These are phyloP conservation scores for Strigamia transsilvanica DNA, from an alignment of 2,888 invertebrate species.

Conservation along the genomic window DNA sequence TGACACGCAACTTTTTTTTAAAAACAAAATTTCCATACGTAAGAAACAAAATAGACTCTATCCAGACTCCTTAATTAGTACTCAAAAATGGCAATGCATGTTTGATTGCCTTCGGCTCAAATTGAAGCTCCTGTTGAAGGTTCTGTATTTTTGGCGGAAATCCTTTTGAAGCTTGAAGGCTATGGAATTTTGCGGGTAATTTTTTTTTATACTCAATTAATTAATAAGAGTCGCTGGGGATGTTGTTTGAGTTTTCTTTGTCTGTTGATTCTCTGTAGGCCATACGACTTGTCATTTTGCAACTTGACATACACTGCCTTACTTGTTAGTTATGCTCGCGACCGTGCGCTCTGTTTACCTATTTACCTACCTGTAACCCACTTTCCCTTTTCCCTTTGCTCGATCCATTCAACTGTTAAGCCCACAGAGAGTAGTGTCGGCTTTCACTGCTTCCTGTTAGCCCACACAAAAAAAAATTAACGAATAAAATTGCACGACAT, in stretches of 20 bases:
- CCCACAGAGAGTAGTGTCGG: background rate
- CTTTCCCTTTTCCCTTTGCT: slow-evolving; percentile 11
- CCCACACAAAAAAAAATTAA: background rate
- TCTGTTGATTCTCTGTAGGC: no score
- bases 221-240: background rate
- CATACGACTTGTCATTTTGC: background rate
- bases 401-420: background rate
- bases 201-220: background rate
- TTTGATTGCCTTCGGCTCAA: no score
- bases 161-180: no score
- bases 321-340: background rate
- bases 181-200: no score
- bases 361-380: slow-evolving; percentile 1
- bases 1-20: background rate
- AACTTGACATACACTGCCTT: background rate
- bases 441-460: background rate
- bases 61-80: no score
- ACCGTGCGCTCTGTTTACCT: slow-evolving; percentile 21
- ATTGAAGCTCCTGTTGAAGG: no score
- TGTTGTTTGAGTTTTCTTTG: no score
- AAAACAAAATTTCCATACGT: background rate
- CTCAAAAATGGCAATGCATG: no score
- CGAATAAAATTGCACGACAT: background rate
- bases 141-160: no score
- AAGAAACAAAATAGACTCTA: background rate